Evolutionary conservation across 2,888 invertebrate genomes (phyloP).

Genomic region (Eristalinus sepulchralis): DNA sequence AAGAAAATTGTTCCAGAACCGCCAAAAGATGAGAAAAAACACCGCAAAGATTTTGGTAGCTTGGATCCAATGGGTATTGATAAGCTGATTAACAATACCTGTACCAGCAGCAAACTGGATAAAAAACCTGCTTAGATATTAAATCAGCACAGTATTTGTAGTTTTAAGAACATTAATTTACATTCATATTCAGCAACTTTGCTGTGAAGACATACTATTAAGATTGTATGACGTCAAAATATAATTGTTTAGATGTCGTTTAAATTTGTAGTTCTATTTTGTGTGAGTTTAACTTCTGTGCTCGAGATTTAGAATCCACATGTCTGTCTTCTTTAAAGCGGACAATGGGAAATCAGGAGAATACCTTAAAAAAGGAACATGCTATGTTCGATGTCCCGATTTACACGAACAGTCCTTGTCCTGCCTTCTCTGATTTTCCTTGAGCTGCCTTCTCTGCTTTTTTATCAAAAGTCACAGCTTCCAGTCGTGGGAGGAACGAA

Average conservation of each 20-base stretch:
- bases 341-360: too few relatives aligned
- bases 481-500: too few relatives aligned
- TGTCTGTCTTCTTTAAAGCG: too few relatives aligned
- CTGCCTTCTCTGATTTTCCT: too few relatives aligned
- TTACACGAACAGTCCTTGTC: too few relatives aligned
- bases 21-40: slow-evolving; percentile 31
- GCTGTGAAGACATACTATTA: background rate
- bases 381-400: too few relatives aligned
- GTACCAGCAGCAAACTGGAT: background rate
- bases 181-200: background rate
- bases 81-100: slow-evolving; percentile 27
- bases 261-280: too few relatives aligned
- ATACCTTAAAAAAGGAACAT: too few relatives aligned
- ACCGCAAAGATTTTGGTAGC: slow-evolving; percentile 50
- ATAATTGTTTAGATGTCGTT: background rate
- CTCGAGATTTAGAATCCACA: too few relatives aligned
- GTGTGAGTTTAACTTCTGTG: too few relatives aligned
- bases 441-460: too few relatives aligned
- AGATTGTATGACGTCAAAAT: background rate
- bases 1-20: slow-evolving; percentile 20
- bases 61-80: slow-evolving; percentile 59
- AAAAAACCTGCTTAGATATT: background rate
- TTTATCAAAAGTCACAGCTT: too few relatives aligned
- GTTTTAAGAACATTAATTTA: background rate
- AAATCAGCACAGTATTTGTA: background rate